phyloP scores from a whole-genome alignment of 2,888 invertebrate species.

The Agrochola lychnidis region DNA sequence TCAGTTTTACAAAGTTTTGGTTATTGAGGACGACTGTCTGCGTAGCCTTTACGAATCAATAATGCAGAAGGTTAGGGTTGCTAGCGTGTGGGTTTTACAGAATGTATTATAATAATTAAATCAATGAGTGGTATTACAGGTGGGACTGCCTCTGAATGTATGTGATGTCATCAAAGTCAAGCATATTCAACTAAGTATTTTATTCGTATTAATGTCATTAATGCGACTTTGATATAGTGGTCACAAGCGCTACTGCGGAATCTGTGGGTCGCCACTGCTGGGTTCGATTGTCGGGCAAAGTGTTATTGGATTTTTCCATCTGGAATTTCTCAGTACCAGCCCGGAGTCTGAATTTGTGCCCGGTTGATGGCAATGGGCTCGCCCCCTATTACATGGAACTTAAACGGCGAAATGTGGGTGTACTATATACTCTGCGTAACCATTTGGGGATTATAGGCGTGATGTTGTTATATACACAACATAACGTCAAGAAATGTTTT shows the following conservation, averaged over 20 bases:
- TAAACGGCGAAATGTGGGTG: background rate
- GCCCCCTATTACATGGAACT: background rate
- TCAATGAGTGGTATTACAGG: slow-evolving; percentile 23
- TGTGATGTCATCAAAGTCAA: slow-evolving; percentile 13
- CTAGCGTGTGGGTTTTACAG: background rate
- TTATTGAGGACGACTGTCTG: too few relatives aligned
- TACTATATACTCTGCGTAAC: background rate
- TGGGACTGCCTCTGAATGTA: slow-evolving; percentile 15
- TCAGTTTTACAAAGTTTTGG: background rate
- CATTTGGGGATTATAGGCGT: background rate
- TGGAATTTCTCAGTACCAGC: background rate
- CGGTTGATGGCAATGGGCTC: background rate
- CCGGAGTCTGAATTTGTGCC: background rate
- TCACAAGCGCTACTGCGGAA: background rate
- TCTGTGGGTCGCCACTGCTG: too few relatives aligned
- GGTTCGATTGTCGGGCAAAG: background rate
- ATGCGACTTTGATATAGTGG: background rate
- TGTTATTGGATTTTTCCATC: background rate
- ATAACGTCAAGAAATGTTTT: background rate
- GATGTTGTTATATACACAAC: background rate
- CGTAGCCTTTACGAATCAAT: background rate
- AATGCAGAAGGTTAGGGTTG: slow-evolving; percentile 7
- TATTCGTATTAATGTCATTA: background rate
- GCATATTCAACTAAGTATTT: background rate
- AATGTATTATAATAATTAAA: slow-evolving; percentile 10